Conservation (phyloP, 2,888 invertebrate species). For the Cylloceria caligata region DNA sequence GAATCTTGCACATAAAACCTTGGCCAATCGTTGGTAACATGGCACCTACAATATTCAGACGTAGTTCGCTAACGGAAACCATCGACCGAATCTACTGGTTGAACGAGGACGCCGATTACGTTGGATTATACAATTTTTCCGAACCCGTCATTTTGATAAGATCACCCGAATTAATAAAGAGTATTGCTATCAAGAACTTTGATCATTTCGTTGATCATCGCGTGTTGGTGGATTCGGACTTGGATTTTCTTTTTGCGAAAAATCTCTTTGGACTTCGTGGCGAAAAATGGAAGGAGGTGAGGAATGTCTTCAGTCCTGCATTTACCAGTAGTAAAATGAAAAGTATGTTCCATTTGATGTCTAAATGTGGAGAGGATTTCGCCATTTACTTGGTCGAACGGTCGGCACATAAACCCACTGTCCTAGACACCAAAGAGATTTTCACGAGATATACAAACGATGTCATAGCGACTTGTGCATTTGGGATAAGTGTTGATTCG, state of each 20-base stretch:
- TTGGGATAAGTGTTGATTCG: no score
- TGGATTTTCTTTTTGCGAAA: constrained; percentile 71
- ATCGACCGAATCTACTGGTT: constrained; percentile 61
- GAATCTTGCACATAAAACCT: constrained; percentile 64
- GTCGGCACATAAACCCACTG: constrained; percentile 31
- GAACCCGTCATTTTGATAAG: constrained; percentile 74
- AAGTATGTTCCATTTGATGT: constrained; percentile 85
- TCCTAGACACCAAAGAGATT: constrained; percentile 75
- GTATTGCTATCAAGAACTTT: constrained; percentile 68
- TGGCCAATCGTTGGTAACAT: constrained; percentile 71
- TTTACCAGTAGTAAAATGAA: constrained; percentile 87
- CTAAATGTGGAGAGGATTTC: constrained; percentile 76
- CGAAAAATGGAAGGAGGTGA: constrained; percentile 85
- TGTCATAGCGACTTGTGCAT: no score
- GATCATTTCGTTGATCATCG: constrained; percentile 67
- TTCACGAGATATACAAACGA: no score
- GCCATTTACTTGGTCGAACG: constrained; percentile 66
- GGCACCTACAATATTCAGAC: constrained; percentile 48
- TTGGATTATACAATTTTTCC: constrained; percentile 74
- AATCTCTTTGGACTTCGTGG: constrained; percentile 76
- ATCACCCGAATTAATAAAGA: constrained; percentile 78
- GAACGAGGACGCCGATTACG: constrained; percentile 70
- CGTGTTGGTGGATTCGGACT: constrained; percentile 43
- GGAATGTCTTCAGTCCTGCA: constrained; percentile 85
- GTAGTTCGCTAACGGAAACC: constrained; percentile 37